phyloP scores from a whole-genome alignment of 2,113 vertebrate genomes.

The Hydrochoerus hydrochaeris region DNA sequence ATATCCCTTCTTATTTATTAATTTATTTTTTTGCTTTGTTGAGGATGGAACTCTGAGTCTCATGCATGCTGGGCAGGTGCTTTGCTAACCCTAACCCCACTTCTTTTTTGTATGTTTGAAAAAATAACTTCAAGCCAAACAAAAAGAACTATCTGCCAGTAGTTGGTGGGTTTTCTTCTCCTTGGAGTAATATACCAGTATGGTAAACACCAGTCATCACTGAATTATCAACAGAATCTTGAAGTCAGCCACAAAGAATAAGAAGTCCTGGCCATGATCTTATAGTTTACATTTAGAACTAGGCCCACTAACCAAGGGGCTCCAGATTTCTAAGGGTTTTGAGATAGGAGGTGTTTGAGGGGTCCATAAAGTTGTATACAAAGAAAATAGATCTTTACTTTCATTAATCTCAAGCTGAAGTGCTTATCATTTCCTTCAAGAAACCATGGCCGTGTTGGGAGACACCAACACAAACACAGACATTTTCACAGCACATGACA shows the following conservation, averaged over 20 bases:
- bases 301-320: background rate
- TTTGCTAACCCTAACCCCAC: background rate
- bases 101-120: background rate
- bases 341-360: background rate
- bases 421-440: background rate
- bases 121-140: background rate
- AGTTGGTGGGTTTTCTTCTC: background rate
- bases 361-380: background rate
- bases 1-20: background rate
- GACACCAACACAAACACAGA: background rate
- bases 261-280: background rate
- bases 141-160: background rate
- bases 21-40: background rate
- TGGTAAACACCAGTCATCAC: background rate
- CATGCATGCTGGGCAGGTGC: background rate
- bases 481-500: background rate
- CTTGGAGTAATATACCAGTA: background rate
- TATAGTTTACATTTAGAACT: background rate
- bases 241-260: background rate
- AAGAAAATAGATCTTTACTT: background rate
- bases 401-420: background rate
- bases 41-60: background rate
- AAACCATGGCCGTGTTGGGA: background rate
- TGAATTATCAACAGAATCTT: background rate
- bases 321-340: background rate